Base-by-base conservation (phyloP, 1,140 invertebrate genomes). In the Drosophila lowei region DNA sequence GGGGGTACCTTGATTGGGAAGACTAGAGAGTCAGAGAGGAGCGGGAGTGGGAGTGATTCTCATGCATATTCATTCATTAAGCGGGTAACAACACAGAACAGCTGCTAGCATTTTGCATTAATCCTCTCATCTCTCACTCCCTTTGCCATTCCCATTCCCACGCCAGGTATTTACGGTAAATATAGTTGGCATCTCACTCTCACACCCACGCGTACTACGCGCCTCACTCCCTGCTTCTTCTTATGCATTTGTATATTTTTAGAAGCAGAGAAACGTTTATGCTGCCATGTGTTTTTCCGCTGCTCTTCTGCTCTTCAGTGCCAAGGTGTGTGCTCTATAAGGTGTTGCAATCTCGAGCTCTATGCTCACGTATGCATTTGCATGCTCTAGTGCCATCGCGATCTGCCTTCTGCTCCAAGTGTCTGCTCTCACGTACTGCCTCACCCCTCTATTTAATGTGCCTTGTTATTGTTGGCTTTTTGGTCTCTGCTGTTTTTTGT, bases 41-140 rank as follows among this genome's bases (percentile, higher is more conserved):
- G 23, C 5, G 23, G 23, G 23, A 25, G 4, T 25, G 23, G 23
- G 4, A 25, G 23, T 25, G 11, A 13, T 13, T 38, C 81, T 80
- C 81, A 86, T 88, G 77, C 73, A 86, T 86, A 86, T 86, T 86
- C 83, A 86, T 86, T 86, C 74, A 86, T 86, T 86, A 81, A 75
- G 68, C 72, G 55, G 68, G 68, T 70, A 63, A 61, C 43, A 23
- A 59, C 73, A 77, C 81, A 86, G 81, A 8, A 3, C 8, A 9
- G 23, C 81, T 85, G 81, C 64, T 71, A 73, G 81, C 81, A 80
- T 80, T 85, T 85, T 61, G 43, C 71, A 65, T 28, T 6, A 59
- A 47, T 3, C 28, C 50, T 25, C 30, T 30, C 11, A 47, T 28
- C 44, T 28, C 6, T 16, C 6, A 13, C 18, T 38, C 44, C 18